Conservation (phyloP, 2,888 invertebrate species). For the Diachrysia chrysitis region DNA sequence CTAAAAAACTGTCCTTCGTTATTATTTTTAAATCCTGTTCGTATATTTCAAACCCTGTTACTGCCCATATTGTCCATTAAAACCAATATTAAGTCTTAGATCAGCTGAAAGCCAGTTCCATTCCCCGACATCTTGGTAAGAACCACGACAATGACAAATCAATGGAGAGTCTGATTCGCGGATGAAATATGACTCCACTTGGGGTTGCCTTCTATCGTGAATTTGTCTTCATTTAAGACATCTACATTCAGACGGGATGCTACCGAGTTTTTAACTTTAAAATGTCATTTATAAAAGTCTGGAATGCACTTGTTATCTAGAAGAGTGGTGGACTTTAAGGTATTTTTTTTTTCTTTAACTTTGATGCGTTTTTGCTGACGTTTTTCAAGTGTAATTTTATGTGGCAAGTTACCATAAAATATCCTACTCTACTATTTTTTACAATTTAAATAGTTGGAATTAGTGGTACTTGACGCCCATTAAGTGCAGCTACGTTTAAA, state of each 20-base stretch:
- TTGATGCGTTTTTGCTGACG: neutral
- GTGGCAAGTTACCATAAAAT: neutral
- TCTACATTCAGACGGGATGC: constrained; percentile 25
- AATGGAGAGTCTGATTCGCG: constrained; percentile 54
- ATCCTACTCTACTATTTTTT: no score
- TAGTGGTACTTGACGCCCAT: no score
- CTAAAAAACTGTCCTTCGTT: no score
- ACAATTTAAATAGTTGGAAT: no score
- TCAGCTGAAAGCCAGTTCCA: constrained; percentile 9
- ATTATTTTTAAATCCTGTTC: no score
- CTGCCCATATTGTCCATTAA: no score
- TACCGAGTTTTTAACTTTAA: constrained; percentile 50
- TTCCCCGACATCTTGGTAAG: constrained; percentile 3
- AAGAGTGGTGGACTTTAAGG: neutral
- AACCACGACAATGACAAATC: constrained; percentile 60
- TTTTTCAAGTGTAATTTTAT: neutral
- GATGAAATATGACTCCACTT: constrained; percentile 57
- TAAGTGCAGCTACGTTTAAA: no score
- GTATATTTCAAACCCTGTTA: no score
- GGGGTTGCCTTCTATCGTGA: constrained; percentile 41
- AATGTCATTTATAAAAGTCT: constrained; percentile 48
- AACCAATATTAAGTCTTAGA: neutral
- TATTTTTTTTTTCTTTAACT: neutral
- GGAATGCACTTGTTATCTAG: constrained; percentile 8
- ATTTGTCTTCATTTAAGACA: constrained; percentile 53